Evolutionary conservation across 2,797 vertebrate genomes (phyloP).

Genomic region (Heliangelus exortis): DNA sequence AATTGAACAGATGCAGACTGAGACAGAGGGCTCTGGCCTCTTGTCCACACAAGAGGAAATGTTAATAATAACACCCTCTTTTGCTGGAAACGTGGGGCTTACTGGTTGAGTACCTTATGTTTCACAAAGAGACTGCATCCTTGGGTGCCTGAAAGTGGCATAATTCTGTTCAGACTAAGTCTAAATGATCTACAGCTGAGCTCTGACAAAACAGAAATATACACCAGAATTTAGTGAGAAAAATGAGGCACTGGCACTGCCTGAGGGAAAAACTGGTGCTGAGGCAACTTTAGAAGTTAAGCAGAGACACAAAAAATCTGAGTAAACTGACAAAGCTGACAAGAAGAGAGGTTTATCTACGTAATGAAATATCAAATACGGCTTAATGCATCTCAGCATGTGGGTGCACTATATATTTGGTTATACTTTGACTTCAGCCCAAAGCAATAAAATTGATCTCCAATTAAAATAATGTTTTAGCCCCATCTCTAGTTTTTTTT

Average conservation of each 20-base stretch:
- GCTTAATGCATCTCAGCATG: not conserved
- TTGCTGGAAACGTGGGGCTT: not conserved
- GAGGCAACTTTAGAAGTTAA: not conserved
- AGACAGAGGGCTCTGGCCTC: not conserved
- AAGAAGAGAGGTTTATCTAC: not conserved
- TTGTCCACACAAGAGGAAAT: not conserved
- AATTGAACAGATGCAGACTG: accelerated
- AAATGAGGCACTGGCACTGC: not conserved
- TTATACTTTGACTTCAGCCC: not conserved
- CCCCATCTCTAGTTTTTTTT: not conserved
- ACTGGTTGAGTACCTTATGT: not conserved
- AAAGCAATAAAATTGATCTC: not conserved
- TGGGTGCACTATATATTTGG: not conserved
- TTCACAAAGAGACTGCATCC: not conserved
- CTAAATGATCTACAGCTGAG: not conserved
- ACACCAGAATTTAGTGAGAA: not conserved
- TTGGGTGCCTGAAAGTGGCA: not conserved
- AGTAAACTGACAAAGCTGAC: not conserved
- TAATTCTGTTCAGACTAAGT: not conserved
- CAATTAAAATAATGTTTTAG: not conserved
- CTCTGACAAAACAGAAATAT: not conserved
- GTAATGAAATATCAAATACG: not conserved
- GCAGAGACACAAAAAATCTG: not conserved
- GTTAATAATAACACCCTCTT: not conserved
- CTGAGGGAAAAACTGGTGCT: not conserved